Evolutionary conservation across 2,888 invertebrate genomes (phyloP), one percentile per base, ranked within the genome.

Genomic region (Epiperipatus broadwayi): DNA sequence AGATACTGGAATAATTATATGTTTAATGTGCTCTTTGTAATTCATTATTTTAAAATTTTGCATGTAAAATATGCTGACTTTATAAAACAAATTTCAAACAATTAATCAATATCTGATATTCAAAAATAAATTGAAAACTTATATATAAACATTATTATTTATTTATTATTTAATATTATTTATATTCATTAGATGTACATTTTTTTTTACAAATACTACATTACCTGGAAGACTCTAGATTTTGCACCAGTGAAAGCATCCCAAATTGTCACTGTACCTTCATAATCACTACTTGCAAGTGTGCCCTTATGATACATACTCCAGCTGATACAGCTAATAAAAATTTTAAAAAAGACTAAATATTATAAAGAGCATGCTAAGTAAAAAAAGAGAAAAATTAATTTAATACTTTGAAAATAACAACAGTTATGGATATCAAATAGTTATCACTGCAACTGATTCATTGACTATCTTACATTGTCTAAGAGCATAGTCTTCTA

Each of bases 261-360:
- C 89, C 89, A 91, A 40, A 91, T 72, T 2, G 78, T 78, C 1
- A 91, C 85, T 0, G 78, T 79, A 18, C 89, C 89, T 60, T 89
- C 89, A 60, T 91, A 91, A 64, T 89, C 89, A 40, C 83, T 79
- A 16, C 84, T 83, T 2, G 85, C 87, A 35, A 91, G 62, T 53
- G 80, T 75, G 49, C 71, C 66, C 57, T 81, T 87, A 60, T 80
- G 81, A 61, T 83, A 87, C 21, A 76, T 75, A 63, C 84, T 89
- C 87, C 87, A 91, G 31, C 80, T 78, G 1, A 89, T 75, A 64
- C 87, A 89, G 21, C 87, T 85, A 47, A 39, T 47, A 41, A 5
- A 31, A 21, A 38, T n/a, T 2, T 35, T 16, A 31, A 14, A 29
- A 29, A 29, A n/a, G 8, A n/a, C 7, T 8, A 14, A 10, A 19